A percentile compares a stretch with the other conserved stretches of the same genome.
Conservation (phyloP, 2,797 vertebrate species). For the Scolopax rusticola region DNA sequence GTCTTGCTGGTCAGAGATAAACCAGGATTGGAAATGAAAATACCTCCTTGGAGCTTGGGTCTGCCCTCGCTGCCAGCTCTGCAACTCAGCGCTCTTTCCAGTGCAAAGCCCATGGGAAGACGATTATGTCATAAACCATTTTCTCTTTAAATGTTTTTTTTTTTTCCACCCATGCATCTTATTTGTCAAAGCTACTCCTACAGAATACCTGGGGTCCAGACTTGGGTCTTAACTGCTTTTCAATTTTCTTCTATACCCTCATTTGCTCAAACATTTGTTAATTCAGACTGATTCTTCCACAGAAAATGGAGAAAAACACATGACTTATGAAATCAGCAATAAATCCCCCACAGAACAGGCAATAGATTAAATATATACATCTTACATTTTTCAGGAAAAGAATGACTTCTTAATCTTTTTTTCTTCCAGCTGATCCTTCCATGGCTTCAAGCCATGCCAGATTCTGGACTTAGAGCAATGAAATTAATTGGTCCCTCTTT, state of each 20-base stretch:
- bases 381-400: not conserved
- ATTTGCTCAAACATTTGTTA: not conserved
- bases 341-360: not conserved
- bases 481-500: not conserved
- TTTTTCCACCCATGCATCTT: not conserved
- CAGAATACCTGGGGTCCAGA: not conserved
- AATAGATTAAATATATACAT: not conserved
- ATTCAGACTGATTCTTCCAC: not conserved
- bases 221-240: not conserved
- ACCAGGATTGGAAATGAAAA: not conserved
- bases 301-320: not conserved
- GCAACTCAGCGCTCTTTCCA: not conserved
- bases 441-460: not conserved
- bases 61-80: not conserved
- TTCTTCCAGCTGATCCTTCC: not conserved
- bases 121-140: accelerated
- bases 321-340: not conserved
- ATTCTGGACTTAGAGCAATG: not conserved
- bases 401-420: not conserved
- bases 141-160: not conserved
- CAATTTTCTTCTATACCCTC: not conserved
- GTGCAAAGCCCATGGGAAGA: not conserved
- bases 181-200: not conserved
- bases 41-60: not conserved
- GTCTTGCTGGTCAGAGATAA: not conserved